Conservation (phyloP, 2,797 vertebrate species). For the Thamnophis elegans region DNA sequence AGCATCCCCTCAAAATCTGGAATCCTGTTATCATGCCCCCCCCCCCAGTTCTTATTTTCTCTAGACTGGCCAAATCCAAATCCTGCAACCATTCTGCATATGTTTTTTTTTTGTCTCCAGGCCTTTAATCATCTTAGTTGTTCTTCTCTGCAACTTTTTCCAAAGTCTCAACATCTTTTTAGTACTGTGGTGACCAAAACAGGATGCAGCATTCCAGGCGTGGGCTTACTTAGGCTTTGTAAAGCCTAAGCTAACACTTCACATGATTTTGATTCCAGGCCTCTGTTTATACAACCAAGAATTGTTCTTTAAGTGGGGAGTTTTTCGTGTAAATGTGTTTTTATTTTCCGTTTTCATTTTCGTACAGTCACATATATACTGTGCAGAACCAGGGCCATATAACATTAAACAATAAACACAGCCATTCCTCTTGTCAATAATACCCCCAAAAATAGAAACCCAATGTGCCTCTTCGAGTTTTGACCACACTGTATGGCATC, state of each 20-base stretch:
- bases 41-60: not conserved
- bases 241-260: not conserved
- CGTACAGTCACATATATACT: too few relatives aligned
- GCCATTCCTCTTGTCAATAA: too few relatives aligned
- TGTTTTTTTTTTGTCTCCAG: not conserved
- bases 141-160: not conserved
- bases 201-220: not conserved
- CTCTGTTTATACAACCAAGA: not conserved
- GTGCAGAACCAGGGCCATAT: too few relatives aligned
- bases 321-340: too few relatives aligned
- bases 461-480: too few relatives aligned
- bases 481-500: not conserved
- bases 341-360: too few relatives aligned
- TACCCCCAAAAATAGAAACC: too few relatives aligned
- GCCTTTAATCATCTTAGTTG: not conserved
- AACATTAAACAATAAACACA: too few relatives aligned
- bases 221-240: not conserved
- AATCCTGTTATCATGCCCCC: not conserved
- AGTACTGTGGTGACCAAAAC: not conserved
- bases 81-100: rapidly evolving
- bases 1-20: not conserved
- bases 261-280: not conserved
- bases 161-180: not conserved
- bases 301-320: not conserved
- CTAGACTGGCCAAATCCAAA: not conserved